Evolutionary conservation across 2,888 invertebrate genomes (phyloP), one percentile per base, ranked within the genome.

Genomic region (Hyles lineata): DNA sequence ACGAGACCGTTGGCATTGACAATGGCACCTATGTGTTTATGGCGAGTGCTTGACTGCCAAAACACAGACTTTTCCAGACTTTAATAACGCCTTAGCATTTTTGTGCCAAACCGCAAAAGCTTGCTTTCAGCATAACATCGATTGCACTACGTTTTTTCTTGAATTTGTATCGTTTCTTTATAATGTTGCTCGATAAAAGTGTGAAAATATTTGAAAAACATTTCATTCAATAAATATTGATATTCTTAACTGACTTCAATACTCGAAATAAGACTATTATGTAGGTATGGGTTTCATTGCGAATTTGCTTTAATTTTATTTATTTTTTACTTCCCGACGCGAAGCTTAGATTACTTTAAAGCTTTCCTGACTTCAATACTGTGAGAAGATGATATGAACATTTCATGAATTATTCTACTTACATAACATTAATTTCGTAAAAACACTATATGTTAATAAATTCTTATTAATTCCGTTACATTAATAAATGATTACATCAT

Each of bases 1-100:
- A 67, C 25, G 50, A 23, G 50, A 43, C 0, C 50, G 50, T 23
- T 50, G 67, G 58, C 60, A 70, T 76, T 79, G 78, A 72, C 75
- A 82, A 74, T 82, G 82, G 77, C 77, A 77, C 21, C 32, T 70
- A 29, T 35, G 43, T 35, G 58, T 43, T 71, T 60, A 60, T 55
- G 60, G 61, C 61, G 21, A 70, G 60, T 35, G 19, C 21, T 35
- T 60, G 35, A 35, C 43, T 59, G 70, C 58, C 52, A 70, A 70
- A 67, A 67, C 50, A 43, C 50, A 72, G 58, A 29, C 29, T n/a
- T 71, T 71, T 61, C 50, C 70, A 70, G 72, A 19, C 50, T 67
- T 50, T 43, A 25, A 67, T 67, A 4, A 43, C 43, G 21, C 23
- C 50, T 67, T 67, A 15, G 21, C 15, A 17, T 21, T 67, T 23